Conservation (phyloP, 2,797 vertebrate species). For the Thaleichthys pacificus region DNA sequence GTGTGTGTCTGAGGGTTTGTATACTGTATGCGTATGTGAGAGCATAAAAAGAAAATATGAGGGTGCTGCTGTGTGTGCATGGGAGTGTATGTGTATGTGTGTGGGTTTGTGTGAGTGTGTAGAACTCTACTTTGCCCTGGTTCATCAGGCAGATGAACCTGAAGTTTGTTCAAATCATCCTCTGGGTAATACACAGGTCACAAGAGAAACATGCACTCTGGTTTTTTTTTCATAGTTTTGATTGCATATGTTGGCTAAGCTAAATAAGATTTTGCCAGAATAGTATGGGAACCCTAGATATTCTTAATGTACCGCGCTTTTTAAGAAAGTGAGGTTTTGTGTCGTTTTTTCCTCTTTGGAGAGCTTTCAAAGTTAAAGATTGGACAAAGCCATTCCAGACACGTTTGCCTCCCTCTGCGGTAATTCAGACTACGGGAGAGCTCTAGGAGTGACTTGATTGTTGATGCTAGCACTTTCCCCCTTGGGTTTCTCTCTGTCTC, state of each 20-base stretch:
- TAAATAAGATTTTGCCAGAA: not conserved
- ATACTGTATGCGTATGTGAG: not conserved
- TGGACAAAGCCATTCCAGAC: conserved; percentile 65
- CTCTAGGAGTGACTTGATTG: conserved; percentile 73
- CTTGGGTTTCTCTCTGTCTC: conserved; percentile 58
- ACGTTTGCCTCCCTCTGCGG: conserved; percentile 68
- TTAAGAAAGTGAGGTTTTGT: conserved; percentile 45
- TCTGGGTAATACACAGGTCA: not conserved
- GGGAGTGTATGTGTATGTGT: too few species aligned
- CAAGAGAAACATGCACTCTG: not conserved
- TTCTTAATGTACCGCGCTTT: conserved; percentile 47
- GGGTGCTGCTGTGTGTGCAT: not conserved
- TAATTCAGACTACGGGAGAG: conserved; percentile 70
- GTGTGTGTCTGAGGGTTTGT: conserved; percentile 1
- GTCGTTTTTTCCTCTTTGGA: conserved; percentile 46
- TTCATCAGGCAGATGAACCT: not conserved
- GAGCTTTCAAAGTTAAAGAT: conserved; percentile 69
- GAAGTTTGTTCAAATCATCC: too few species aligned
- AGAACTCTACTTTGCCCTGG: not conserved
- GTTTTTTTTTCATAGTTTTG: not conserved
- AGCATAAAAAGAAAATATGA: too few species aligned
- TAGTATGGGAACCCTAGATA: not conserved
- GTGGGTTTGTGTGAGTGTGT: conserved; percentile 1
- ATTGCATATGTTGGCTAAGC: too few species aligned
- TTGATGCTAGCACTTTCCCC: conserved; percentile 74